Percentiles rank a stretch among this genome's conserved stretches.
These are phyloP conservation scores for Rhyacichthys aspro DNA, from an alignment of 2,797 vertebrate species.

Conservation along the genomic window DNA sequence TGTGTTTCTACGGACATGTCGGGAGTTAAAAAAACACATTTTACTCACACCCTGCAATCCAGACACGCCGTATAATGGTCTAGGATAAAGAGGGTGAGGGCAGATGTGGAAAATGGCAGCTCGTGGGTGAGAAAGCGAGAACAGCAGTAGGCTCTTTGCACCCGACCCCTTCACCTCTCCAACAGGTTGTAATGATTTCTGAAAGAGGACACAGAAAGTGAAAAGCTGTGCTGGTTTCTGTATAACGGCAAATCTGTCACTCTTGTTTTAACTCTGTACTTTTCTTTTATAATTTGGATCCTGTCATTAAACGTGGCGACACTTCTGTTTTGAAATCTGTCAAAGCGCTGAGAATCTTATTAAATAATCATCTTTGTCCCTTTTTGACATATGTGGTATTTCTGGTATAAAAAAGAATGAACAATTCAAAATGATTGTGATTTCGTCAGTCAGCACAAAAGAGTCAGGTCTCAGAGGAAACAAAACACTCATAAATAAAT, in stretches of 20 bases:
- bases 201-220: conserved; percentile 6
- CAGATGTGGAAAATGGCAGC: conserved; percentile 14
- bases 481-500: conserved; percentile 14
- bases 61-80: conserved; percentile 24
- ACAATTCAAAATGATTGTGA: conserved; percentile 10
- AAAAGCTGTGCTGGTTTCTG: background rate
- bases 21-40: conserved; percentile 23
- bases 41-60: conserved; percentile 23
- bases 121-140: conserved; percentile 4
- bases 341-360: conserved; percentile 4
- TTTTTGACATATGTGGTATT: conserved; percentile 24
- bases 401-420: conserved; percentile 22
- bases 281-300: background rate
- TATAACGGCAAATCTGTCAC: background rate
- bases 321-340: conserved; percentile 11
- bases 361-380: background rate
- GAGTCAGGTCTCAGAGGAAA: background rate
- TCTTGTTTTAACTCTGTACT: background rate
- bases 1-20: conserved; percentile 3
- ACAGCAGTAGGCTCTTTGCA: conserved; percentile 12
- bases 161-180: conserved; percentile 9
- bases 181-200: conserved; percentile 24
- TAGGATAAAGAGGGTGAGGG: conserved; percentile 7
- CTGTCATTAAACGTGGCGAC: background rate
- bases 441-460: conserved; percentile 31